Conservation (phyloP, 2,888 invertebrate genomes). For the Euphydryas editha region DNA sequence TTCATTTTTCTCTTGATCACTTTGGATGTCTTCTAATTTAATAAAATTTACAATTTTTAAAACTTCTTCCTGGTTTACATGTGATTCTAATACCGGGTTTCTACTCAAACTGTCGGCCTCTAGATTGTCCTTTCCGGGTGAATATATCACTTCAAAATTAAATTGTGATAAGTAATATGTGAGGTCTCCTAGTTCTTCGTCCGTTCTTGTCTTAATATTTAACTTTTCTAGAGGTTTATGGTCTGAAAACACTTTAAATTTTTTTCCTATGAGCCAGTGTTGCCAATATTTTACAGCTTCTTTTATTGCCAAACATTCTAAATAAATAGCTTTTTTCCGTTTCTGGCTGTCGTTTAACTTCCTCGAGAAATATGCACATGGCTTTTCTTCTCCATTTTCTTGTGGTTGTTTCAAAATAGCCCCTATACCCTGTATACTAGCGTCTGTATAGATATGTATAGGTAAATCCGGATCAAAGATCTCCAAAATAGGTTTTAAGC, state of each 20-base stretch:
- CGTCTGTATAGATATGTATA: conserved; percentile 22
- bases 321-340: conserved; percentile 42
- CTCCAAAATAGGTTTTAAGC: conserved; percentile 18
- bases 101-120: no score
- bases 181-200: conserved; percentile 39
- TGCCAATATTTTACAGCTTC: conserved; percentile 45
- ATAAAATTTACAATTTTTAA: no score
- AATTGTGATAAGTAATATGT: conserved; percentile 48
- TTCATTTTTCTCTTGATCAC: no score
- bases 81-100: conserved; percentile 42
- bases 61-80: conserved; percentile 41
- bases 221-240: conserved; percentile 42
- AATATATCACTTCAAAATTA: conserved; percentile 42
- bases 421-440: conserved; percentile 17
- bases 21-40: no score
- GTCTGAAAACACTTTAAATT: conserved; percentile 41
- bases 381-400: conserved; percentile 17
- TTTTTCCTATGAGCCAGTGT: conserved; percentile 42
- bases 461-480: conserved; percentile 21
- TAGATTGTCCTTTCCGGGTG: no score
- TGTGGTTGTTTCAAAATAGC: no score
- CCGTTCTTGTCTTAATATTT: conserved; percentile 39
- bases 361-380: conserved; percentile 23
- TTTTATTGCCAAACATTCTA: conserved; percentile 44
- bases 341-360: conserved; percentile 31